These are phyloP conservation scores for Pterois miles DNA, from an alignment of 2,797 vertebrate genomes.

Conservation along the genomic window DNA sequence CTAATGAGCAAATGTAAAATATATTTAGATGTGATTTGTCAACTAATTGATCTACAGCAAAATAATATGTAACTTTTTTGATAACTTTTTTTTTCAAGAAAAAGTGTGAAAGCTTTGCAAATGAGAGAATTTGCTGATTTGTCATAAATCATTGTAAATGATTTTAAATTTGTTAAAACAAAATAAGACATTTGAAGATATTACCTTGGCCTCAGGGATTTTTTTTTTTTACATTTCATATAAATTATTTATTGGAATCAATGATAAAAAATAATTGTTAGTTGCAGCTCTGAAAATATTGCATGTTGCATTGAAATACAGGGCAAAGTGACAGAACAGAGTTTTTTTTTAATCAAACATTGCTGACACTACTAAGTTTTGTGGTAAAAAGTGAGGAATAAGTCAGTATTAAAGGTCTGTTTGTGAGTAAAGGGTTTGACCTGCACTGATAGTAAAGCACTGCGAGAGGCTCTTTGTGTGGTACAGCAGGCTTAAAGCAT, in stretches of 20 bases:
- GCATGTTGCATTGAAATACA: neutral
- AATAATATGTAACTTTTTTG: neutral
- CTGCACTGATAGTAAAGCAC: constrained; percentile 29
- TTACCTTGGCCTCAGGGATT: neutral
- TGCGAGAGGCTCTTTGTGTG: constrained; percentile 60
- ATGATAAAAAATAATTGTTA: neutral
- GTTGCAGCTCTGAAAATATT: neutral
- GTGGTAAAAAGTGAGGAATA: neutral
- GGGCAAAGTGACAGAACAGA: neutral
- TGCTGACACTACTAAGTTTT: neutral
- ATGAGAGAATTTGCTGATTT: neutral
- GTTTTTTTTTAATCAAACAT: neutral
- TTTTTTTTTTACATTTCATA: neutral
- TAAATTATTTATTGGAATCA: neutral
- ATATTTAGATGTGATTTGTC: neutral
- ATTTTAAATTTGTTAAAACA: neutral
- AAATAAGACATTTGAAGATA: neutral
- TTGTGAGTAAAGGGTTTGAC: constrained; percentile 15
- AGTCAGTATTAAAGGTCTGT: neutral
- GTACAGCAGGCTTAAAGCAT: constrained; percentile 59
- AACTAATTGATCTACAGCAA: neutral
- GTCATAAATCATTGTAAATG: neutral
- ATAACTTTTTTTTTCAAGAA: neutral
- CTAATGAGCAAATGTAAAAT: neutral
- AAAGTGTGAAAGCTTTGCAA: neutral